Evolutionary conservation across 2,888 invertebrate genomes (phyloP).

Genomic region (Hemithea aestivaria): DNA sequence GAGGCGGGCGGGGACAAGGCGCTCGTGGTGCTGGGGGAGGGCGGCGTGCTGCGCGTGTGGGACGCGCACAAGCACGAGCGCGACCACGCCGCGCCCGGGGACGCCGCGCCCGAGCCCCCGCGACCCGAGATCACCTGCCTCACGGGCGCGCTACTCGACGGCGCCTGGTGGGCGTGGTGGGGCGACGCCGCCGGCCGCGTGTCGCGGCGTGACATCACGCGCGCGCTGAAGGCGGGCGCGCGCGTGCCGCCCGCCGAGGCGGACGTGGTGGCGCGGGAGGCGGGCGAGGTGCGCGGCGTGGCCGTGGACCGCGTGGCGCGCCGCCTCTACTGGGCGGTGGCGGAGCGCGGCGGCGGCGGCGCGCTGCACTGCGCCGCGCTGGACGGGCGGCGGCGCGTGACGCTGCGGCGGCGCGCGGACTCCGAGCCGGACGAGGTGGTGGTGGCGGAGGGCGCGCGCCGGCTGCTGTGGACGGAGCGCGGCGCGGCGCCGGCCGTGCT

Average conservation of each 20-base stretch:
- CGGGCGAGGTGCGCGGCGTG: conserved; percentile 84
- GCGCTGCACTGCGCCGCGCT: conserved; percentile 59
- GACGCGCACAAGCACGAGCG: conserved; percentile 79
- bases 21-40: conserved; percentile 82
- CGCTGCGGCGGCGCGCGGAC: conserved; percentile 68
- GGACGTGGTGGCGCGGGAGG: conserved; percentile 35
- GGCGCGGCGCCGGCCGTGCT: conserved; percentile 82
- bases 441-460: conserved; percentile 79
- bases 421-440: conserved; percentile 86
- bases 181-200: conserved; percentile 45
- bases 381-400: conserved; percentile 77
- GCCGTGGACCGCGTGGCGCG: conserved; percentile 85
- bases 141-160: conserved; percentile 40
- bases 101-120: neutral
- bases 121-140: conserved; percentile 39
- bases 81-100: conserved; percentile 26
- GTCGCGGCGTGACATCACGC: conserved; percentile 30
- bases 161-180: conserved; percentile 60
- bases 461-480: conserved; percentile 85
- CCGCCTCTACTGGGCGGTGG: conserved; percentile 85
- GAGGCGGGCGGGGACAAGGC: conserved; percentile 80
- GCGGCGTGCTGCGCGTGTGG: conserved; percentile 80
- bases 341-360: conserved; percentile 21
- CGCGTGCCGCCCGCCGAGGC: conserved; percentile 16
- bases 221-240: conserved; percentile 14